Base-by-base conservation (phyloP, 2,888 invertebrate genomes). In the Teleogryllus oceanicus region DNA sequence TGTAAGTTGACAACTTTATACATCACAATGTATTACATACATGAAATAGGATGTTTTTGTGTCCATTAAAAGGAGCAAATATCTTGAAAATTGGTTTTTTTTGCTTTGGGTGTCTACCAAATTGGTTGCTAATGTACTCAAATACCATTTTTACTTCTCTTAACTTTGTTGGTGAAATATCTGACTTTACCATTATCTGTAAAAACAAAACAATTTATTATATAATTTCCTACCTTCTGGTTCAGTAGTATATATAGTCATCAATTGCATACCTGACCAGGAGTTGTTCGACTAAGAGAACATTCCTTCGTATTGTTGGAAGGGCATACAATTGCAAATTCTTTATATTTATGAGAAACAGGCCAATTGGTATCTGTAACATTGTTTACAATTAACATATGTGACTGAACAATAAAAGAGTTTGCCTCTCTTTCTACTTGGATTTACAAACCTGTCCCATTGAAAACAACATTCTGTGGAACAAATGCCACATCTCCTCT, bases 401-500 rank as follows among this genome's bases (percentile, higher is more conserved):
- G 37, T 8, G 1, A 4, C 8, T 37, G 37, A 37, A 37, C 37
- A 37, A 8, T 37, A 5, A 16, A 21, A 21, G 1, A 21, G 21
- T 21, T 50, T 16, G 50, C 1, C 37, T n/a, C 8, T 11, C 37
- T 77, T 4, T 20, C 11, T 21, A 49, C 49, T 78, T 75, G 37
- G 8, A 37, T 37, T 80, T 82, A 84, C 87, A 86, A 84, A 91
- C 92, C 90, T 83, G 89, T 88, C 84, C 92, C 90, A 84, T 90
- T 90, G 81, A 91, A 90, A 76, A 90, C 90, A 1, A 90, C 89
- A 49, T 88, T 88, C 82, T 92, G 90, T 83, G 91, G 91, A 2
- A 96, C 87, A 84, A 96, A 95, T 0, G 95, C 95, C 0, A 96
- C 94, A 84, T 96, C 95, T 8, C 90, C 94, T 81, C 88, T 89